Base-by-base conservation (phyloP, 2,888 invertebrate genomes). In the Drosophila percnosoma region DNA sequence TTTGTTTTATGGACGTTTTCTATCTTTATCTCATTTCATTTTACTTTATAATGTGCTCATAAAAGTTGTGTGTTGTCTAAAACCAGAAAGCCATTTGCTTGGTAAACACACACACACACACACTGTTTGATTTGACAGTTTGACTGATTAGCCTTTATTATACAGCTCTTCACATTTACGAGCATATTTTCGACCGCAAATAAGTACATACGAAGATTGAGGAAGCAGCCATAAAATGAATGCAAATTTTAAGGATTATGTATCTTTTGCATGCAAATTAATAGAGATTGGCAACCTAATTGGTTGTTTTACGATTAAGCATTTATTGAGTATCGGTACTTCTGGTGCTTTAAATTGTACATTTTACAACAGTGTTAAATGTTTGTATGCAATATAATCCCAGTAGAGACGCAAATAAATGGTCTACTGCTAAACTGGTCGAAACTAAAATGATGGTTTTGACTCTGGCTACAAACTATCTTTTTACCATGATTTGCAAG, bases 31-130 rank as follows among this genome's bases (percentile, higher is more conserved):
- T 29, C 21, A 29, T 45, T 57, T 29, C 38, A 54, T 51, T 63
- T 75, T 70, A 75, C 51, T 81, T 73, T 86, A 68, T 78, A 83
- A 83, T 75, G 60, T 42, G 53, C 40, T 62, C 83, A 73, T 89
- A 80, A 85, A 85, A 86, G 69, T 78, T 73, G 40, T 52, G 13
- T n/a, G 36, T 36, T 31, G 15, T 10, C 40, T 18, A n/a, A 42
- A 75, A 49, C 45, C 54, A 62, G 42, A 63, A 67, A 70, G 38
- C 53, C 62, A 85, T 78, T 86, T 87, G 57, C 68, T 70, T 79
- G 21, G 6, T 6, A 36, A 2, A 36, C 36, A 36, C 36, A 52
- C 15, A 52, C 36, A 33, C 36, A 57, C 52, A 57, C 52, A 34
- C 2, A 53, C 31, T 34, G 29, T 63, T 73, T 40, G 59, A 70